Base-by-base conservation (phyloP, 2,888 invertebrate species). In the Microchrysa polita region DNA sequence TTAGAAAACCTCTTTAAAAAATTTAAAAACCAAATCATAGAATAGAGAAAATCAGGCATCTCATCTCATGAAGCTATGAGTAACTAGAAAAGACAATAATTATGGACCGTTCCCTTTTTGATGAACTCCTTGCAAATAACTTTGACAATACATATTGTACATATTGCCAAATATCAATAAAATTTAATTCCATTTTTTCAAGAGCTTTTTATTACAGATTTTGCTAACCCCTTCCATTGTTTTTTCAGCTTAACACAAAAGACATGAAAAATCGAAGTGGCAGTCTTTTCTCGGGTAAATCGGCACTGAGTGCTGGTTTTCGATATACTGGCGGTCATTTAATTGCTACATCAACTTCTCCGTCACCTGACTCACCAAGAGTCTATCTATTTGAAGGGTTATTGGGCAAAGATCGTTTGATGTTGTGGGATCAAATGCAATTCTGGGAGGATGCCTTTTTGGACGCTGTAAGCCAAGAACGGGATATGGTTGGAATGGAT, bases 401-500 rank as follows among this genome's bases (percentile, higher is more conserved):
- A 71, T 84, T 91, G 77, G 90, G 91, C 81, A 87, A 85, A 75
- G 85, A 84, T 78, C 80, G 97, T 78, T 92, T 94, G 1, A 89
- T 90, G 73, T 86, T 99, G 40, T 99, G 98, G 98, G 98, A 98
- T 85, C 97, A 98, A 87, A 96, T 97, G 94, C 96, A 97, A 82
- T 99, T 99, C 86, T 99, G 99, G 99, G 99, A 99, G 83, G 98
- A 99, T 83, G 94, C 97, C 0, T 99, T 99, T 82, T 87, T 98
- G 73, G 99, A 99, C 86, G 97, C 98, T 0, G 98, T 99, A 1
- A 90, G 90, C 7, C 98, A 99, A 84, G 99, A 99, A 83, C 88
- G 99, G 22, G 99, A 99, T 82, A 96, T 98, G 91, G 95, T 98
- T 78, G 97, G 99, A 72, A 98, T 99, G 98, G 99, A 99, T 87